Percentiles rank a stretch among this genome's conserved stretches.
Evolutionary conservation across 2,113 vertebrate genomes (phyloP).

Genomic region (Alligator sinensis): DNA sequence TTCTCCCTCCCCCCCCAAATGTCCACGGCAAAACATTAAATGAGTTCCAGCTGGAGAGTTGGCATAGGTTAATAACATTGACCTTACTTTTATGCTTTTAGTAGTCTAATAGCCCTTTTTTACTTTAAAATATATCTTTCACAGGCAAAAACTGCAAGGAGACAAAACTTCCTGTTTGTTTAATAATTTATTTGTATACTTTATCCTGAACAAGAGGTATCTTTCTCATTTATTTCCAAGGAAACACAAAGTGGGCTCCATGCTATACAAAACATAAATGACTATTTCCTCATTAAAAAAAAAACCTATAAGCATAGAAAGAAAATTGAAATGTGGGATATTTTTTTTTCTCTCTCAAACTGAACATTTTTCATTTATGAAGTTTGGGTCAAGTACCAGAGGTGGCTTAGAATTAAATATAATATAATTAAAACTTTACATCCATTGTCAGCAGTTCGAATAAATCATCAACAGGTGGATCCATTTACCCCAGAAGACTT

Average conservation of each 20-base stretch:
- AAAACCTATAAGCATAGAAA: fast-evolving
- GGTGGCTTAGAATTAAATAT: background rate
- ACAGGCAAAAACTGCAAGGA: background rate
- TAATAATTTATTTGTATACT: background rate
- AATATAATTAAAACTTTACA: background rate
- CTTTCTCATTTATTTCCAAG: fast-evolving
- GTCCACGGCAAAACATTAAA: fast-evolving
- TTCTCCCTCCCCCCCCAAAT: background rate
- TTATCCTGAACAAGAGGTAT: background rate
- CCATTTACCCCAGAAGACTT: background rate
- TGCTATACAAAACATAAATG: too few species aligned
- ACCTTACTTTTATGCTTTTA: background rate
- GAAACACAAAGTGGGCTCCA: background rate
- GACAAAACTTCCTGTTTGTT: background rate
- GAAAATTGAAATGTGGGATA: fast-evolving
- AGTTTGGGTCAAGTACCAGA: too few species aligned
- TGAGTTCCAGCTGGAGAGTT: background rate
- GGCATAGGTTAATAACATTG: background rate
- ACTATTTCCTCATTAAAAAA: background rate
- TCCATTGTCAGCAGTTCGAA: background rate
- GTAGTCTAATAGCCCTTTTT: background rate
- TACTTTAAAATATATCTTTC: background rate
- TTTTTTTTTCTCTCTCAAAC: background rate
- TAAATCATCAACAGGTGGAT: background rate
- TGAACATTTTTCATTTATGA: background rate